Conservation (phyloP, 64 coral and sea anemone species). For the Cladopsammia gracilis region DNA sequence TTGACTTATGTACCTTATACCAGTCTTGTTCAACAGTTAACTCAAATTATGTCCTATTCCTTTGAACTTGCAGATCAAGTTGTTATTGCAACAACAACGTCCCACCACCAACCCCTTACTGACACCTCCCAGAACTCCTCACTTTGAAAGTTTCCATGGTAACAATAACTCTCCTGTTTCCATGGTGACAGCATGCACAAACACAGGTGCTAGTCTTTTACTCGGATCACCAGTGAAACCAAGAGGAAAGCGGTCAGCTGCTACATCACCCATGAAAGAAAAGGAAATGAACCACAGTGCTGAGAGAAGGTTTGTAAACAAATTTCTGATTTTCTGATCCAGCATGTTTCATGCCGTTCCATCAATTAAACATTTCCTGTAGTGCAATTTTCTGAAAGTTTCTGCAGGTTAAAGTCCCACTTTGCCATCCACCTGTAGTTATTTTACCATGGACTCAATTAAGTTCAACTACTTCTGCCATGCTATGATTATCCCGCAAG, state of each 20-base stretch:
- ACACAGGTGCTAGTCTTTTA: slow-evolving; percentile 85
- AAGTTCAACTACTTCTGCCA: too few relatives aligned
- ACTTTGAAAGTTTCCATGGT: not conserved
- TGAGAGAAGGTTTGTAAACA: too few relatives aligned
- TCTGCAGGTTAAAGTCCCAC: too few relatives aligned
- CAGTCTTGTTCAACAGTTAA: not conserved
- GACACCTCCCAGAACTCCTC: slow-evolving; percentile 6
- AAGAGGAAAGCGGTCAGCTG: slow-evolving; percentile 64
- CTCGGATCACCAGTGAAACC: slow-evolving; percentile 63
- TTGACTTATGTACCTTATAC: too few relatives aligned
- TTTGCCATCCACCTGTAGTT: too few relatives aligned
- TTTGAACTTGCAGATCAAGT: slow-evolving; percentile 68
- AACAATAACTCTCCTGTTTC: slow-evolving; percentile 12
- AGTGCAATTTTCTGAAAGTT: too few relatives aligned
- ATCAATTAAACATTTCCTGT: too few relatives aligned
- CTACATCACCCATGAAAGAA: slow-evolving; percentile 85
- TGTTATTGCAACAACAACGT: slow-evolving; percentile 72
- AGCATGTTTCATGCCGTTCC: too few relatives aligned
- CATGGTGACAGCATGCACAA: slow-evolving; percentile 82
- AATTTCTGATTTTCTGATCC: too few relatives aligned
- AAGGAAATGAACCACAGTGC: not conserved
- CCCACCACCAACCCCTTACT: slow-evolving; percentile 25
- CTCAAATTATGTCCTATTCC: not conserved
- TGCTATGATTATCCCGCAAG: too few relatives aligned
- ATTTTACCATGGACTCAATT: too few relatives aligned